A percentile compares a stretch with the other conserved stretches of the same genome.
phyloP scores from a whole-genome alignment of 1,140 invertebrate species.

The Elymnias hypermnestra region DNA sequence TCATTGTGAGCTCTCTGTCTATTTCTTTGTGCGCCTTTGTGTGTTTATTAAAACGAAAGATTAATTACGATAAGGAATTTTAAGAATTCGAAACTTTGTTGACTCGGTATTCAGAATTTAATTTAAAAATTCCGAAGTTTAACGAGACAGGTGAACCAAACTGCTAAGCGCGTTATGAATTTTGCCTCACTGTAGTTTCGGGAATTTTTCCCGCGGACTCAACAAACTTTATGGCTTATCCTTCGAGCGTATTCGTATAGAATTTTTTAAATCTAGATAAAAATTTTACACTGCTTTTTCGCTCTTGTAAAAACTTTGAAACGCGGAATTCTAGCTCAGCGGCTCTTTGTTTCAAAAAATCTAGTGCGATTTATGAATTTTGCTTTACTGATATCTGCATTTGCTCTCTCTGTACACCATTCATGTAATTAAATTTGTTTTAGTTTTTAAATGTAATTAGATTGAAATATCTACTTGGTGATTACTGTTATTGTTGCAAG shows the following conservation, averaged over 20 bases:
- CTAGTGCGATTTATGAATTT: slow-evolving; percentile 10
- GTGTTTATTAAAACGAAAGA: slow-evolving; percentile 62
- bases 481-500: too few species aligned
- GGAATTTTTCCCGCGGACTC: slow-evolving; percentile 55
- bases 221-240: slow-evolving; percentile 60
- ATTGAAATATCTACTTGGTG: too few species aligned
- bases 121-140: slow-evolving; percentile 73
- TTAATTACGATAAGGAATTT: slow-evolving; percentile 68
- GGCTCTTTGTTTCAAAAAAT: slow-evolving; percentile 17
- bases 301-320: slow-evolving; percentile 23
- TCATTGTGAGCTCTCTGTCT: not conserved
- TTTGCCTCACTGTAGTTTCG: slow-evolving; percentile 61
- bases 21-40: slow-evolving; percentile 44
- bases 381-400: slow-evolving; percentile 1
- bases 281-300: slow-evolving; percentile 33
- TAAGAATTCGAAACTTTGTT: slow-evolving; percentile 70
- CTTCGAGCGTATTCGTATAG: slow-evolving; percentile 47
- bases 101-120: slow-evolving; percentile 67
- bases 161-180: slow-evolving; percentile 71
- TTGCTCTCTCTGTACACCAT: not conserved
- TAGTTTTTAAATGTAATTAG: too few species aligned
- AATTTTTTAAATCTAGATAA: slow-evolving; percentile 40
- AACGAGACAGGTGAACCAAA: slow-evolving; percentile 69
- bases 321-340: slow-evolving; percentile 20
- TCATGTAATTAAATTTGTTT: not conserved